A percentile compares a stretch with the other conserved stretches of the same genome.
These are phyloP conservation scores for Phoxinus phoxinus DNA, from an alignment of 2,113 vertebrate species.

Conservation along the genomic window DNA sequence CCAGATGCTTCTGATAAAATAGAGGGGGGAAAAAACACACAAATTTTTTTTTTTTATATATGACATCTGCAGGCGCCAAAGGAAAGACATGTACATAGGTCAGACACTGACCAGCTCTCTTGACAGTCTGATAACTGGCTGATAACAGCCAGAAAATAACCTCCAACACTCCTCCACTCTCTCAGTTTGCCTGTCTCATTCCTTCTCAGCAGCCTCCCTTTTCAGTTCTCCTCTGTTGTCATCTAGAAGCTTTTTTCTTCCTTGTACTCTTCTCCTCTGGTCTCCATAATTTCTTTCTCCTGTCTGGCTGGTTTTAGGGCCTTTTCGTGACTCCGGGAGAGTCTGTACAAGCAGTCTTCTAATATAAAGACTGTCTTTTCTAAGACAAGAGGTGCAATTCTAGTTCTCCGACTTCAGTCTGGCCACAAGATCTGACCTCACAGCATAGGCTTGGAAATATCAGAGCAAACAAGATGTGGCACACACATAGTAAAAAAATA, in stretches of 20 bases:
- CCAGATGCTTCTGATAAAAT: background rate
- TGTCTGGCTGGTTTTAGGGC: background rate
- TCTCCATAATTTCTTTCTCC: conserved; percentile 16
- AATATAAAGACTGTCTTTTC: conserved; percentile 1
- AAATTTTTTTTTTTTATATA: no score
- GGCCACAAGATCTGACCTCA: background rate
- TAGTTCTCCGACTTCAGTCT: background rate
- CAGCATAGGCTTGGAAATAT: background rate
- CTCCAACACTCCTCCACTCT: conserved; percentile 10
- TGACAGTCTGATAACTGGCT: background rate
- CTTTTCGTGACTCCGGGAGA: background rate
- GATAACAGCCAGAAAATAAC: conserved; percentile 2
- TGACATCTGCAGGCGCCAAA: background rate
- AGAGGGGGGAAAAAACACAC: no score
- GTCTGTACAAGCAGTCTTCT: background rate
- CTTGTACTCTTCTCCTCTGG: background rate
- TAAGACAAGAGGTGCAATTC: background rate
- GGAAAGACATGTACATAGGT: background rate
- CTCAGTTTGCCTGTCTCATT: background rate
- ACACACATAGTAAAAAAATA: background rate
- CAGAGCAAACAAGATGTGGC: background rate
- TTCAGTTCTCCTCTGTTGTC: background rate
- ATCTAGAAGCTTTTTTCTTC: background rate
- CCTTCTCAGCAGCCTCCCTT: background rate
- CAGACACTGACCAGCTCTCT: conserved; percentile 14